Base-by-base conservation (phyloP, 2,113 vertebrate genomes). In the Rhynchomys soricoides region DNA sequence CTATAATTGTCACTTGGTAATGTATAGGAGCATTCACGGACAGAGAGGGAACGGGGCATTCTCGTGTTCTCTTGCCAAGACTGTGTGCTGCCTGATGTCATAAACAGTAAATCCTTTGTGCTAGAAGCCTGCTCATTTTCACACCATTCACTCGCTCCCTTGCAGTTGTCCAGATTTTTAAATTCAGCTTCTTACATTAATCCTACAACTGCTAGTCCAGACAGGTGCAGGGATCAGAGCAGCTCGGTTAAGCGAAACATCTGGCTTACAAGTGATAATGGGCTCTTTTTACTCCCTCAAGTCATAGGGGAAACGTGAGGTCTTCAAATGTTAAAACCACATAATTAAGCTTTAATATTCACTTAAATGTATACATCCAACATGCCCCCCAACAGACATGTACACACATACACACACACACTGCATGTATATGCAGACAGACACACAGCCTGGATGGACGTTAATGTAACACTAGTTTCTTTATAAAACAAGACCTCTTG, bases 151-250 rank as follows among this genome's bases (percentile, higher is more conserved):
- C 98, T 98, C 97, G 98, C 98, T 98, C 98, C 74, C 98, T 97
- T 98, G 98, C 99, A 99, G 99, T 99, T 99, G 99, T 99, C 98
- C 98, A 98, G 98, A 98, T 98, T 99, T 98, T 98, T 98, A 98
- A 98, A 99, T 98, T 98, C 98, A 97, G 95, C 97, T 98, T 97
- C 97, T 98, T 98, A 98, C 96, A 83, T 98, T 99, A 99, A 99
- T 99, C 99, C 98, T 98, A 97, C 99, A 99, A 99, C 99, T 99
- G 99, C 98, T 99, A 98, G 98, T 97, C 94, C 85, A 98, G 98
- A 99, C 99, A 99, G 99, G 99, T 99, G 99, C 99, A 98, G 98
- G 99, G 98, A 99, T 99, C 99, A 99, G 98, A 98, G 97, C 94
- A 96, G 98, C 98, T 98, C 98, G 98, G 98, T 98, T 98, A 99